These are phyloP conservation scores for Halcyon leucocephala DNA, from an alignment of 2,797 vertebrate species.

Conservation along the genomic window DNA sequence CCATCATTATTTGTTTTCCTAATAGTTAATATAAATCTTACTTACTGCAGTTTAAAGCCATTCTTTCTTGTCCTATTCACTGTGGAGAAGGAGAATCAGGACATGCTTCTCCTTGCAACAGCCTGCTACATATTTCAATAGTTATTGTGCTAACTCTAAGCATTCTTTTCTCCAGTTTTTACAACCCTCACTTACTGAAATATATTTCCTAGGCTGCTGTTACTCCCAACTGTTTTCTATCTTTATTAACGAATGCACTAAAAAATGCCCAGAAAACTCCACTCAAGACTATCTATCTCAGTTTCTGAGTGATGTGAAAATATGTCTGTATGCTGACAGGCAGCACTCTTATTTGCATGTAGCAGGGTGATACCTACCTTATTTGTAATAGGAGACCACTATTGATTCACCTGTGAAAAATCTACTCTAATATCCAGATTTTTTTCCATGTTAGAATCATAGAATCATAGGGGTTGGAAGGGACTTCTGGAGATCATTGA, in stretches of 20 bases:
- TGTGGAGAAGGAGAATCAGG: background rate
- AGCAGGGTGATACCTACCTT: background rate
- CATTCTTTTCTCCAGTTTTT: background rate
- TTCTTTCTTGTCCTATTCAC: background rate
- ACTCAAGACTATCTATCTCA: background rate
- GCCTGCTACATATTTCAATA: background rate
- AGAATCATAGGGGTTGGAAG: no score
- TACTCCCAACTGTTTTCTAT: background rate
- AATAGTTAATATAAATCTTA: background rate
- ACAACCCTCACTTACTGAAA: background rate
- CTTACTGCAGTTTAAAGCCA: background rate
- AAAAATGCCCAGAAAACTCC: background rate
- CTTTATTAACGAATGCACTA: background rate
- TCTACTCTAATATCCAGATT: background rate
- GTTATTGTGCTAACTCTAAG: background rate
- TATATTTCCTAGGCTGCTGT: background rate
- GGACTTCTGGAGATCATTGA: no score
- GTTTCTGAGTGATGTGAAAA: background rate
- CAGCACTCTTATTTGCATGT: background rate
- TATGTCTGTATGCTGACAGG: background rate
- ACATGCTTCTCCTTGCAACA: background rate
- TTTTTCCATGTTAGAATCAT: background rate
- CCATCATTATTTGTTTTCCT: background rate
- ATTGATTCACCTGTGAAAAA: background rate
- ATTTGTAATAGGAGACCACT: background rate